Conservation (phyloP, 2,888 invertebrate species). For the Marronus borbonicus region DNA sequence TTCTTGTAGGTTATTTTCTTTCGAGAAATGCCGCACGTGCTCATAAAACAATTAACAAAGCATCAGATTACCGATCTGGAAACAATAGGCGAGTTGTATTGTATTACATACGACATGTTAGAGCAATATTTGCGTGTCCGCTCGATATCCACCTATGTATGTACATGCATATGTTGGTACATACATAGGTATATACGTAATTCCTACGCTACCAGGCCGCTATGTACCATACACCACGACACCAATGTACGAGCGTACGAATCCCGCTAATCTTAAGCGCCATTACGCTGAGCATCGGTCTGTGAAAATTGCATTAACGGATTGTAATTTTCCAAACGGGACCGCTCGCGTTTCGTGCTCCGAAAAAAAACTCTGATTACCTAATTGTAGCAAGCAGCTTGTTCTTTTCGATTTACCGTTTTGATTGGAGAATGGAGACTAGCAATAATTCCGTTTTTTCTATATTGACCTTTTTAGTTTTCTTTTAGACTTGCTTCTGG, state of each 20-base stretch:
- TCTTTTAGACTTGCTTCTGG: no score
- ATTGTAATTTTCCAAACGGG: conserved; percentile 27
- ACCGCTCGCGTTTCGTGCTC: neutral
- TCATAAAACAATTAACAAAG: neutral
- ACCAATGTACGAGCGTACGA: neutral
- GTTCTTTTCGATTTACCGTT: neutral
- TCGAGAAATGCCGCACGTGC: neutral
- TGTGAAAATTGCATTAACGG: conserved; percentile 26
- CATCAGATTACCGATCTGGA: neutral
- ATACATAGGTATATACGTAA: neutral
- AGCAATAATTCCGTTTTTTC: no score
- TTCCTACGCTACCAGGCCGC: neutral
- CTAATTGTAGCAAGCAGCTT: neutral
- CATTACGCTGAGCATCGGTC: conserved; percentile 2
- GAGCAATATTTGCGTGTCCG: conserved; percentile 7
- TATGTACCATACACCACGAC: neutral
- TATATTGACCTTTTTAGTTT: no score
- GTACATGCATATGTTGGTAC: neutral
- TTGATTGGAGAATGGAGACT: neutral
- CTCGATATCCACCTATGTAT: neutral
- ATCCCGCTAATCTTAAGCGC: neutral
- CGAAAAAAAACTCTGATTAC: neutral
- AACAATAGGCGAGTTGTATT: neutral
- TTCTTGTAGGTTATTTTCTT: no score
- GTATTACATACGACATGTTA: neutral